Base-by-base conservation (phyloP, 1,140 invertebrate species). In the Drosophila pachea region DNA sequence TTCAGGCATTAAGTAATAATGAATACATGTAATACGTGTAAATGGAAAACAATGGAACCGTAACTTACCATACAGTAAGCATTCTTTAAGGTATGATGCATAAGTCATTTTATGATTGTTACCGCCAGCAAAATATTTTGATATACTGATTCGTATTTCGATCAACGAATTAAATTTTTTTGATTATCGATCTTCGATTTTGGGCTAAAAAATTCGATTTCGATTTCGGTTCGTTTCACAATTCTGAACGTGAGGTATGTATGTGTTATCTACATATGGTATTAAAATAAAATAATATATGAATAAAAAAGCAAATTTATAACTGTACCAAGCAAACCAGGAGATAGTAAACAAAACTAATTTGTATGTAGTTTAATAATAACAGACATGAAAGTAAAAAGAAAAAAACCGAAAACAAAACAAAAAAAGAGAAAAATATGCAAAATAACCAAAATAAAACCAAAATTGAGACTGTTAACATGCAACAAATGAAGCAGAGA, bases 371-470 rank as follows among this genome's bases (percentile, higher is more conserved):
- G 78, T 67, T 79, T 73, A 78, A 69, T 63, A 68, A 67, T 73
- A 79, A 72, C 64, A 63, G 56, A 76, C 67, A 76, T 63, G 59
- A 77, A 43, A 60, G 58, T 72, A 59, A 73, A 73, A 69, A 22
- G 22, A 58, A 77, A 74, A 86, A 84, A 76, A 66, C 42, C 62
- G 50, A 76, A 78, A 81, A 36, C 36, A 29, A 82, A 76, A 72
- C 84, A 71, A 84, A 86, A 86, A 76, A 61, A 73, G 70, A 68
- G 76, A 86, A 84, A 83, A 84, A 53, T 74, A 86, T 67, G 74
- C 81, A 86, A 86, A 86, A 83, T 83, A 86, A 86, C 76, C 79
- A 71, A 84, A 81, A 78, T 45, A 83, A 81, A 83, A 76, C 56
- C 73, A 67, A 84, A 83, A 86, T 86, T 77, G 81, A 86, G 81